Evolutionary conservation across 2,888 invertebrate genomes (phyloP).

Genomic region (Tenthredo amoena): DNA sequence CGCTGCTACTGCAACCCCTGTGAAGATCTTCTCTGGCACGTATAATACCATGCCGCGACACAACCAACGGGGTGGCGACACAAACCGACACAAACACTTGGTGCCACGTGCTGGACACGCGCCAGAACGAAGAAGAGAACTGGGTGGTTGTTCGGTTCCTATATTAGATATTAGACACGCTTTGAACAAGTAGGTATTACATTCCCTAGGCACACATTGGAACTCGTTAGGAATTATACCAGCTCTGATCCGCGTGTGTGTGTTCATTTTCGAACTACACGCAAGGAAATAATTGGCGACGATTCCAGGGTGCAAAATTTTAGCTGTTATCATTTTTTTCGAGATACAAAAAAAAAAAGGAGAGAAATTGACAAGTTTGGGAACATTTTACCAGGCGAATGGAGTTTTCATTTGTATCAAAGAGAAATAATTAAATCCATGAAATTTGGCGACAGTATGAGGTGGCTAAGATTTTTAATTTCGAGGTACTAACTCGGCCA

Average conservation of each 20-base stretch:
- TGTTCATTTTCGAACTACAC: too few relatives aligned
- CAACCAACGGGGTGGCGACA: slow-evolving; percentile 72
- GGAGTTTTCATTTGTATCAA: too few relatives aligned
- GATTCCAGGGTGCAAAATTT: neutral
- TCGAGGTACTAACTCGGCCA: neutral
- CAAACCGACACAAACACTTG: slow-evolving; percentile 78
- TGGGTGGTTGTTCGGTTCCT: slow-evolving; percentile 4
- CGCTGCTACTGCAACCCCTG: neutral
- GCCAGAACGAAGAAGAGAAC: neutral
- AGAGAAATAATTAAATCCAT: too few relatives aligned
- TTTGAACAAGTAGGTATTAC: slow-evolving; percentile 43
- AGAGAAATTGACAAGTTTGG: too few relatives aligned
- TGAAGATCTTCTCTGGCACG: slow-evolving; percentile 16
- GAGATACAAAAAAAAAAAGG: neutral
- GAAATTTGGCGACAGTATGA: too few relatives aligned
- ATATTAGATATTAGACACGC: slow-evolving; percentile 43
- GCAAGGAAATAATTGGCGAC: neutral
- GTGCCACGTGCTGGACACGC: slow-evolving; percentile 71
- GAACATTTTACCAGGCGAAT: too few relatives aligned
- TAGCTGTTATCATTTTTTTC: neutral
- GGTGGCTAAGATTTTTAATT: neutral
- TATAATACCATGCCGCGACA: slow-evolving; percentile 29
- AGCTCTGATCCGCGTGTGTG: neutral
- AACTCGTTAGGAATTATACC: neutral
- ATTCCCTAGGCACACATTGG: slow-evolving; percentile 17